Base-by-base conservation (phyloP, 2,888 invertebrate species). In the Chloromyia formosa region DNA sequence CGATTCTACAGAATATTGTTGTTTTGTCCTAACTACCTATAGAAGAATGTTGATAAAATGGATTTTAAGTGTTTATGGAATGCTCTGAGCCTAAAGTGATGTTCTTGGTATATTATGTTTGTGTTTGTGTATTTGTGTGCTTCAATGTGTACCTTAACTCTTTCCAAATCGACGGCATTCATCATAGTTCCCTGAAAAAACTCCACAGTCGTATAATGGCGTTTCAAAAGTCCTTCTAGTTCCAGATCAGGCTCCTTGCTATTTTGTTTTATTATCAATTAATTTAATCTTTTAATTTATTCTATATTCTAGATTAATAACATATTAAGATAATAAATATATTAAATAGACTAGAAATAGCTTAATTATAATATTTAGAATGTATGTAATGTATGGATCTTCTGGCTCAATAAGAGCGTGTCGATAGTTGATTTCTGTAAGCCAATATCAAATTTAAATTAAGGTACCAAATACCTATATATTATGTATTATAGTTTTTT, bases 131-230 rank as follows among this genome's bases (percentile, higher is more conserved):
- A 84, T 83, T 81, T 86, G 64, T 72, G 14, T 71, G 53, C 12
- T 18, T 16, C 18, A 40, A 42, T 82, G 81, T 84, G 89, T 95
- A 96, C 96, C 95, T 98, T 98, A 89, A 99, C 98, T 89, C 99
- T 90, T 88, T 98, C 97, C 92, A 99, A 93, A 92, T 99, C 99
- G 89, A 98, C 97, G 85, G 98, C 97, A 90, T 98, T 98, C 98
- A 99, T 99, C 92, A 99, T 98, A 87, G 98, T 97, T 88, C 99
- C 99, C 93, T 98, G 98, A 94, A 99, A 99, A 94, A 99, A 99
- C 93, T 97, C 97, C 91, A 98, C 99, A 87, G 98, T 98, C 85
- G 99, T 99, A 92, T 99, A 99, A 93, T 99, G 98, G 87, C 99
- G 93, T 90, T 99, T 99, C 89, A 99, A 95, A 85, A 99, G 93